Evolutionary conservation across 2,888 invertebrate species (phyloP).

Genomic region (Tanypteryx hageni): DNA sequence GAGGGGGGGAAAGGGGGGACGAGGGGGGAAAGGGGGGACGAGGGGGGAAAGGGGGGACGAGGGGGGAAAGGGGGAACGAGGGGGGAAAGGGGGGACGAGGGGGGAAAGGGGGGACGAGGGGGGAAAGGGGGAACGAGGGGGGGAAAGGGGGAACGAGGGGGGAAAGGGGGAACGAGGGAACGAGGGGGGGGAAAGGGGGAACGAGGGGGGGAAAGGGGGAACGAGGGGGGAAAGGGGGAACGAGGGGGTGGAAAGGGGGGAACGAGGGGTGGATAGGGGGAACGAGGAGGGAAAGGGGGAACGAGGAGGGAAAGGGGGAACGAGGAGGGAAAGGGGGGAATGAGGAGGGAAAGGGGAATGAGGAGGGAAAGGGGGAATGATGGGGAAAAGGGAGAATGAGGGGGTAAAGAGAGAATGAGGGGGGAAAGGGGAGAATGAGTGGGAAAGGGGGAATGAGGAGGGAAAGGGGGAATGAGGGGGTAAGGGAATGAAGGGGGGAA

Average conservation of each 20-base stretch:
- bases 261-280: neutral
- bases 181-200: neutral
- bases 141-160: neutral
- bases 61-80: neutral
- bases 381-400: too few relatives aligned
- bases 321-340: slow-evolving; percentile 59
- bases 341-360: neutral
- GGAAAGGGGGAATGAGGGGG: neutral
- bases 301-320: too few relatives aligned
- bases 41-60: neutral
- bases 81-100: neutral
- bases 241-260: neutral
- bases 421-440: too few relatives aligned
- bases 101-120: neutral
- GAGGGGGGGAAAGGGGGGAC: neutral
- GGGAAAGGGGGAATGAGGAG: neutral
- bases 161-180: too few relatives aligned
- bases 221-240: slow-evolving; percentile 5
- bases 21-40: neutral
- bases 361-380: slow-evolving; percentile 3
- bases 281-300: neutral
- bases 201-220: neutral
- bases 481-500: neutral
- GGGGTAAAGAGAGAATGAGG: neutral
- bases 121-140: too few relatives aligned